phyloP scores from a whole-genome alignment of 2,797 vertebrate genomes.

The Melopsittacus undulatus region DNA sequence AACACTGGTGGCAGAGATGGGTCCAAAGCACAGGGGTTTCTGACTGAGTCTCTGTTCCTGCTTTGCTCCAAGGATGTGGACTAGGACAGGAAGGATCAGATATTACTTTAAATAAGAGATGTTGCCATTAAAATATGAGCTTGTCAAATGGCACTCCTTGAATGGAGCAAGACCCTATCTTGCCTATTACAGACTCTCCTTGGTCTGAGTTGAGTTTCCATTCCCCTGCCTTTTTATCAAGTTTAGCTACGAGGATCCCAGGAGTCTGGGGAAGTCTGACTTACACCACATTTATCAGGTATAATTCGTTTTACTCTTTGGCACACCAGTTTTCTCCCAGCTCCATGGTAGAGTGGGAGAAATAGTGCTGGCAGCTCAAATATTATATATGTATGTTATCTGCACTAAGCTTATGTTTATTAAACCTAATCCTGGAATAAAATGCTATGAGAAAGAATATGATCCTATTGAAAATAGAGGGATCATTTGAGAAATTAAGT shows the following conservation, averaged over 20 bases:
- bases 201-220: not conserved
- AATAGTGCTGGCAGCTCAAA: not conserved
- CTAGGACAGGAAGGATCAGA: not conserved
- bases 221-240: not conserved
- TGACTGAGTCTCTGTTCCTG: not conserved
- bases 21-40: not conserved
- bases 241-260: not conserved
- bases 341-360: not conserved
- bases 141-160: not conserved
- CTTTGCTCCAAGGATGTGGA: not conserved
- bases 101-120: not conserved
- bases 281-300: not conserved
- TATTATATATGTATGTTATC: not conserved
- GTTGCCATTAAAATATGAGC: not conserved
- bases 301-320: not conserved
- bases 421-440: not conserved
- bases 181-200: not conserved
- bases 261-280: not conserved
- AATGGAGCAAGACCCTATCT: not conserved
- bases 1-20: not conserved
- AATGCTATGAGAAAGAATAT: fast-evolving
- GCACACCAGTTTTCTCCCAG: not conserved
- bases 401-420: not conserved
- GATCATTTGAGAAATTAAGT: not conserved
- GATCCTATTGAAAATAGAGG: not conserved